Evolutionary conservation across 1,140 invertebrate genomes (phyloP).

Genomic region (Phortica variegata): DNA sequence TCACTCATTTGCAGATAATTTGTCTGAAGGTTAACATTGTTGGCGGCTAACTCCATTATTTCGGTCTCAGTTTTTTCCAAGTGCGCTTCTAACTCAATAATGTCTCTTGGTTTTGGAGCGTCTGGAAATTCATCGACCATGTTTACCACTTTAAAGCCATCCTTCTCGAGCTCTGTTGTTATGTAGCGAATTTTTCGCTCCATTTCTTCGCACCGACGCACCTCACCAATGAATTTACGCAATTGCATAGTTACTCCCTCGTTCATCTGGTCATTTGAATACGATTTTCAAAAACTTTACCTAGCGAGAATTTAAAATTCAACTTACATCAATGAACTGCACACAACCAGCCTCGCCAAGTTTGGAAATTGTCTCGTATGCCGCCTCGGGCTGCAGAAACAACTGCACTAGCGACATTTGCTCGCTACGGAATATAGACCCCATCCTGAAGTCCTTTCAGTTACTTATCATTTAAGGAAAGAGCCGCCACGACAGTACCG

Average conservation of each 20-base stretch:
- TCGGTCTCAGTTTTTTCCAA: conserved; percentile 93
- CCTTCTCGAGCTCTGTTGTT: conserved; percentile 84
- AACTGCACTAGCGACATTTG: conserved; percentile 83
- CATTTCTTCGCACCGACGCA: conserved; percentile 82
- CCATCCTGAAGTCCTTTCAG: conserved; percentile 22
- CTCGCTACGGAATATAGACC: conserved; percentile 78
- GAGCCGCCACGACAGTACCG: conserved; percentile 5
- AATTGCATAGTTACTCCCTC: conserved; percentile 78
- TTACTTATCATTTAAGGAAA: conserved; percentile 11
- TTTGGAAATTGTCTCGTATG: conserved; percentile 84
- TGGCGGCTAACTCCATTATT: conserved; percentile 88
- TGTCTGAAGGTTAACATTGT: conserved; percentile 88
- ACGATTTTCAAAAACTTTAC: not conserved
- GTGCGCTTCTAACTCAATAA: conserved; percentile 78
- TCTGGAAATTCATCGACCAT: conserved; percentile 77
- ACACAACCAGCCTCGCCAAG: conserved; percentile 84
- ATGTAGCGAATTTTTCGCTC: conserved; percentile 82
- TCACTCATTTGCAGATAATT: conserved; percentile 94
- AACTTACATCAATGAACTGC: conserved; percentile 85
- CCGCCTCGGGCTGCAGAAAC: conserved; percentile 86
- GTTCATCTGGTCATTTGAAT: conserved; percentile 67
- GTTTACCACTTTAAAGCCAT: conserved; percentile 72
- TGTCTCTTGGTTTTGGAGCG: conserved; percentile 92
- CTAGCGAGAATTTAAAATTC: not conserved
- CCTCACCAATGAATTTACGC: conserved; percentile 81